A percentile compares a stretch with the other conserved stretches of the same genome.
These are phyloP conservation scores for Unio pictorum DNA, from an alignment of 2,888 invertebrate species.

Conservation along the genomic window DNA sequence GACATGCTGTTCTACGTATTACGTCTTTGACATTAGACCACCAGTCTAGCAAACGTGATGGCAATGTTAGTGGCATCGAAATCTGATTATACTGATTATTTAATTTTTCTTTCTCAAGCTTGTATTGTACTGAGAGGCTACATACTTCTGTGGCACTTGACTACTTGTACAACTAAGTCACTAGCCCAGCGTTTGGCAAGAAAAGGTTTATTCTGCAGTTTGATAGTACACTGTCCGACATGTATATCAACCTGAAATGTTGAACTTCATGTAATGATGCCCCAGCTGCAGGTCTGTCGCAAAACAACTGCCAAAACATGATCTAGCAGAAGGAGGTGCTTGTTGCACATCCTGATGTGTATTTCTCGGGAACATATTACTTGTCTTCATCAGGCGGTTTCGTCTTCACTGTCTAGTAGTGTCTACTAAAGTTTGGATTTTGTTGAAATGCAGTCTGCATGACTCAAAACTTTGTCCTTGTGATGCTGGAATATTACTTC, in stretches of 20 bases:
- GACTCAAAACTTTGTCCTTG: no score
- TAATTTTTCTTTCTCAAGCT: not conserved
- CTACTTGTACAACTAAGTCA: constrained; percentile 15
- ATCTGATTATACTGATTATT: not conserved
- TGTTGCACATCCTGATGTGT: no score
- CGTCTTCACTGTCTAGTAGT: no score
- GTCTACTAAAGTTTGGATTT: no score
- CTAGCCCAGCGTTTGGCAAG: constrained; percentile 13
- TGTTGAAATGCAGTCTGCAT: no score
- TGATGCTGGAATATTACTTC: no score
- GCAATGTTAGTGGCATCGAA: not conserved
- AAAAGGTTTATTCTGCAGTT: not conserved
- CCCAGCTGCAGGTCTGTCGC: not conserved
- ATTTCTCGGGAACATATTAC: no score
- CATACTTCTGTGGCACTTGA: constrained; percentile 13
- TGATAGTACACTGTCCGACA: constrained; percentile 1
- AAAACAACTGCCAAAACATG: not conserved
- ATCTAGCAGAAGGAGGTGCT: no score
- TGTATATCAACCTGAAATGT: not conserved
- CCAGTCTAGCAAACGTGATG: constrained; percentile 14
- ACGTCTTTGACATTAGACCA: constrained; percentile 10
- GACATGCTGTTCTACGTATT: not conserved
- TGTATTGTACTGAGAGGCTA: constrained; percentile 6
- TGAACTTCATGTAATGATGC: not conserved
- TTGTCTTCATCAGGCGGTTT: no score